A percentile compares a stretch with the other conserved stretches of the same genome.
phyloP scores from a whole-genome alignment of 2,888 invertebrate species.

The Branchellion lobata region DNA sequence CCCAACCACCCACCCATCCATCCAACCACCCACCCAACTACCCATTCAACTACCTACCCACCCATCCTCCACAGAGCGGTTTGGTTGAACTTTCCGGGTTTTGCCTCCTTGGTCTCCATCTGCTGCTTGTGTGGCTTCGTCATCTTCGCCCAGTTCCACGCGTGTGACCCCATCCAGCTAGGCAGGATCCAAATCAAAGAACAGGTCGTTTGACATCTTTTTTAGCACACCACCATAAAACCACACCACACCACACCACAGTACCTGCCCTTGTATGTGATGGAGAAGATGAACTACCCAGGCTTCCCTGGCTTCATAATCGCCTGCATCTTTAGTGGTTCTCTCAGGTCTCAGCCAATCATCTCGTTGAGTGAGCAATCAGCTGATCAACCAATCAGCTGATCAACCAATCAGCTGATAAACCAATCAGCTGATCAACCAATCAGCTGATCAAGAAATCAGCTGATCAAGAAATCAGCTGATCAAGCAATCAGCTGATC shows the following conservation, averaged over 20 bases:
- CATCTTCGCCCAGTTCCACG: neutral
- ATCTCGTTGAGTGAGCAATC: too few species aligned
- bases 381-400: too few species aligned
- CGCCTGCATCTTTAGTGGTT: constrained; percentile 91
- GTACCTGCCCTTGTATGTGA: constrained; percentile 83
- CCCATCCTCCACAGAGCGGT: neutral
- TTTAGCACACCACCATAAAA: too few species aligned
- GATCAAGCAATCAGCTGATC: too few species aligned
- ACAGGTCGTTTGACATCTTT: neutral
- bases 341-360: constrained; percentile 87
- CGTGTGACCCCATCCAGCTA: neutral
- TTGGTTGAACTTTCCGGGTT: neutral
- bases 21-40: too few species aligned
- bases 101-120: neutral
- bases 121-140: neutral
- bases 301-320: constrained; percentile 90
- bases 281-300: constrained; percentile 75
- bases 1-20: too few species aligned
- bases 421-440: too few species aligned
- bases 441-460: too few species aligned
- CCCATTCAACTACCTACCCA: too few species aligned
- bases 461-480: too few species aligned
- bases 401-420: too few species aligned
- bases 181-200: neutral
- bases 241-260: too few species aligned